These are phyloP conservation scores for Illadopsis cleaveri DNA, from an alignment of 2,113 vertebrate species.

Conservation along the genomic window DNA sequence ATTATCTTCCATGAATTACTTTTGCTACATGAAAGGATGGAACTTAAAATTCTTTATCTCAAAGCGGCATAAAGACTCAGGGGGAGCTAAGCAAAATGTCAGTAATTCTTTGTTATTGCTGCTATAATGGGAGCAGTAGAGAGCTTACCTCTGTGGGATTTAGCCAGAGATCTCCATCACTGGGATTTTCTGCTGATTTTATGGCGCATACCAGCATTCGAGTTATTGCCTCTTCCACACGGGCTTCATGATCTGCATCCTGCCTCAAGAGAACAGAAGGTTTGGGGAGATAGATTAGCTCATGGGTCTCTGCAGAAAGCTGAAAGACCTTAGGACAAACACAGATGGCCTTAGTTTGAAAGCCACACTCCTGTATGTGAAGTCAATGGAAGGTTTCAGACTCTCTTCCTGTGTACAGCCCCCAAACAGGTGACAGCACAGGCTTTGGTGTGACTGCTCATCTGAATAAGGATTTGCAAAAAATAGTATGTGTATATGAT, in stretches of 20 bases:
- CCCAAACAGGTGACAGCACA: background rate
- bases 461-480: background rate
- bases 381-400: background rate
- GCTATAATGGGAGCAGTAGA: background rate
- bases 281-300: background rate
- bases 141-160: constrained; percentile 92
- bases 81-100: constrained; percentile 22
- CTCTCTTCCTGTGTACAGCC: background rate
- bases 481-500: background rate
- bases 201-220: constrained; percentile 85
- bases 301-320: background rate
- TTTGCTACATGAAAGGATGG: background rate
- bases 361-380: background rate
- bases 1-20: background rate
- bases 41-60: background rate
- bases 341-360: background rate
- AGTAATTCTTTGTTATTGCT: constrained; percentile 1
- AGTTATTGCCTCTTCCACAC: constrained; percentile 90
- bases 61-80: background rate
- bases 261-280: constrained; percentile 49
- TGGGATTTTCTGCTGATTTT: constrained; percentile 77
- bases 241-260: constrained; percentile 86
- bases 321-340: background rate
- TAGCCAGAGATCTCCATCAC: constrained; percentile 81
- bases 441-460: background rate